Conservation (phyloP, 2,888 invertebrate species). For the Choreutis nemorana region DNA sequence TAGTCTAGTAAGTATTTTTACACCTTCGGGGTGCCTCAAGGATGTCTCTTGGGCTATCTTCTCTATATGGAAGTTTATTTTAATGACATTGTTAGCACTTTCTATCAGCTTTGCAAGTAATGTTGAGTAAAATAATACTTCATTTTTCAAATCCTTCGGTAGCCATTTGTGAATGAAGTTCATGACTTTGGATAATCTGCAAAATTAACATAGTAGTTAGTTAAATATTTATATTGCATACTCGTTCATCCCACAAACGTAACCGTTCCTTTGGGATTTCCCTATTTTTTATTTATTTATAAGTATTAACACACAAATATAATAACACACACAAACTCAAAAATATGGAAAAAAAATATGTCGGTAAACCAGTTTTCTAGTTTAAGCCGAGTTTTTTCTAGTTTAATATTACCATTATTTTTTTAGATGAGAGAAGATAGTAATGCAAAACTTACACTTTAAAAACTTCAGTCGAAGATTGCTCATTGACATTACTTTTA, state of each 20-base stretch:
- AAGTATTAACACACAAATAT: no score
- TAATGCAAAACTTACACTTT: slow-evolving; percentile 54
- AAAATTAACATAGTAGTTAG: no score
- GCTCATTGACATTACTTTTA: slow-evolving; percentile 17
- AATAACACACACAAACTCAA: no score
- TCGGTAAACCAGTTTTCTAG: no score
- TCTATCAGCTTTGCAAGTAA: slow-evolving; percentile 44
- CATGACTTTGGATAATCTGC: slow-evolving; percentile 36
- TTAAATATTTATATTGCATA: no score
- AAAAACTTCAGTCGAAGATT: slow-evolving; percentile 27
- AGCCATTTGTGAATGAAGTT: slow-evolving; percentile 38
- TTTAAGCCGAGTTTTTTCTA: no score
- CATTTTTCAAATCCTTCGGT: slow-evolving; percentile 30
- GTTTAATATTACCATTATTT: no score
- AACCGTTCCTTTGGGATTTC: no score
- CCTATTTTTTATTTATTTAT: no score
- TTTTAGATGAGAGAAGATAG: no score
- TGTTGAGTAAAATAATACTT: slow-evolving; percentile 45
- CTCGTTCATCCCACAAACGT: no score
- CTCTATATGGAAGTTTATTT: slow-evolving; percentile 46
- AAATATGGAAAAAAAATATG: slow-evolving; percentile 6
- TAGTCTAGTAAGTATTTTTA: slow-evolving; percentile 30
- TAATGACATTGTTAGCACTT: slow-evolving; percentile 33
- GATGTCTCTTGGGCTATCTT: slow-evolving; percentile 44
- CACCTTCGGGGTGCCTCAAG: slow-evolving; percentile 36